A percentile compares a stretch with the other conserved stretches of the same genome.
phyloP scores from a whole-genome alignment of 2,888 invertebrate genomes.

The Drosophila macrospina region DNA sequence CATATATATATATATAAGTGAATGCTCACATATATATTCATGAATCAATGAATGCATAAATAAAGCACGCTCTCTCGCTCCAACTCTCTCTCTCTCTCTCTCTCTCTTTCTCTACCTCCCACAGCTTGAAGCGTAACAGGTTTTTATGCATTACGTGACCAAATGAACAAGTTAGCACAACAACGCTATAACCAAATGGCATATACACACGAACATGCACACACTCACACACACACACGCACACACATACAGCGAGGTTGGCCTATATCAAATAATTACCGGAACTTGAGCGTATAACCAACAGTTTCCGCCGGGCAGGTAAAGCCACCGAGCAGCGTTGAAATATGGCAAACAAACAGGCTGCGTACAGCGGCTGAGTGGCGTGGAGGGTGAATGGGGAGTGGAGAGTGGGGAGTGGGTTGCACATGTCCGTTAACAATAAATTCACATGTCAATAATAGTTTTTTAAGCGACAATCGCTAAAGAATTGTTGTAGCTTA shows the following conservation, averaged over 20 bases:
- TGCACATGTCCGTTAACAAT: constrained; percentile 72
- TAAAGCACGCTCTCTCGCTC: constrained; percentile 9
- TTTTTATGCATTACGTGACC: constrained; percentile 79
- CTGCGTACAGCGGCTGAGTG: too few relatives aligned
- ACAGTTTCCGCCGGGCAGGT: constrained; percentile 65
- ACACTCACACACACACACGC: constrained; percentile 11
- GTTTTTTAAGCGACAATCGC: constrained; percentile 60
- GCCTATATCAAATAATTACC: constrained; percentile 79
- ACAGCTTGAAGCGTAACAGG: constrained; percentile 59
- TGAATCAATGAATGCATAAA: constrained; percentile 60
- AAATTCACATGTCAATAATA: constrained; percentile 78
- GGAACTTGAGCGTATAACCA: constrained; percentile 76
- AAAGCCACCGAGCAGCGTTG: constrained; percentile 6
- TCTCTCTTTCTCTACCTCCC: not conserved
- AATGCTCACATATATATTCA: constrained; percentile 10
- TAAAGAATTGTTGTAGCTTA: constrained; percentile 4
- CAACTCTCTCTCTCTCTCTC: not conserved
- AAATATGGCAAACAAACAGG: constrained; percentile 15
- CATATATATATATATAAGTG: constrained; percentile 1
- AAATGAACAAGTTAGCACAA: constrained; percentile 34
- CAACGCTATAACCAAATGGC: not conserved
- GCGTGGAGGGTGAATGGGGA: too few relatives aligned
- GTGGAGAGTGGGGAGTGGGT: too few relatives aligned
- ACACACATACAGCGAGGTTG: constrained; percentile 24
- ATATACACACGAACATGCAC: constrained; percentile 4